A percentile compares a stretch with the other conserved stretches of the same genome.
These are phyloP conservation scores for Tinamus guttatus DNA, from an alignment of 2,113 vertebrate species.

Conservation along the genomic window DNA sequence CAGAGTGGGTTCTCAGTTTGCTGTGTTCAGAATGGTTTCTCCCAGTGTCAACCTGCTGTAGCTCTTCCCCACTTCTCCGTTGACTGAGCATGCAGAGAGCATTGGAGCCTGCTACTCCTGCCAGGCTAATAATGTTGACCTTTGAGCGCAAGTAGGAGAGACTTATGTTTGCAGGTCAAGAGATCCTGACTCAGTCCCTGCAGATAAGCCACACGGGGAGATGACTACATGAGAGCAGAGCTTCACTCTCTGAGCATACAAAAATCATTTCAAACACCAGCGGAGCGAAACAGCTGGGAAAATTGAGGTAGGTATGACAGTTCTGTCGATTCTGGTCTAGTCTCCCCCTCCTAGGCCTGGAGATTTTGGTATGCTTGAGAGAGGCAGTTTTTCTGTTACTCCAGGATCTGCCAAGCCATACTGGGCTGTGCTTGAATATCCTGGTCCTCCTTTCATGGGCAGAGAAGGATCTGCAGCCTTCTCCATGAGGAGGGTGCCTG, in stretches of 20 bases:
- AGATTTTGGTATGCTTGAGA: background rate
- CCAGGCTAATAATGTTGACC: background rate
- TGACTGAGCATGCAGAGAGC: background rate
- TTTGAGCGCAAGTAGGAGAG: background rate
- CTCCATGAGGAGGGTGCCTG: background rate
- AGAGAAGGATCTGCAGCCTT: background rate
- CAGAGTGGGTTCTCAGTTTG: background rate
- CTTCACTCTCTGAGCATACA: background rate
- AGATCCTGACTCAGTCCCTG: background rate
- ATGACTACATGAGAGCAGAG: background rate
- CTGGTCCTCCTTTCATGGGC: background rate
- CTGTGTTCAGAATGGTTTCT: background rate
- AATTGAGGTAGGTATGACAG: background rate
- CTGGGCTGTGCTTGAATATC: accelerated
- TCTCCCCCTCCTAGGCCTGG: background rate
- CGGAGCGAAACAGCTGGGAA: background rate
- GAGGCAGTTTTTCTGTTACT: background rate
- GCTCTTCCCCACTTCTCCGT: background rate
- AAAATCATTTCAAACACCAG: background rate
- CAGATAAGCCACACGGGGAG: background rate
- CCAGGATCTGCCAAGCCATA: background rate
- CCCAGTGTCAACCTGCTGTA: background rate
- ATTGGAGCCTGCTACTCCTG: background rate
- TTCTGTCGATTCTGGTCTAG: background rate
- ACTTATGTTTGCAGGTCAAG: background rate